Evolutionary conservation across 2,888 invertebrate genomes (phyloP).

Genomic region (Acleris holmiana): DNA sequence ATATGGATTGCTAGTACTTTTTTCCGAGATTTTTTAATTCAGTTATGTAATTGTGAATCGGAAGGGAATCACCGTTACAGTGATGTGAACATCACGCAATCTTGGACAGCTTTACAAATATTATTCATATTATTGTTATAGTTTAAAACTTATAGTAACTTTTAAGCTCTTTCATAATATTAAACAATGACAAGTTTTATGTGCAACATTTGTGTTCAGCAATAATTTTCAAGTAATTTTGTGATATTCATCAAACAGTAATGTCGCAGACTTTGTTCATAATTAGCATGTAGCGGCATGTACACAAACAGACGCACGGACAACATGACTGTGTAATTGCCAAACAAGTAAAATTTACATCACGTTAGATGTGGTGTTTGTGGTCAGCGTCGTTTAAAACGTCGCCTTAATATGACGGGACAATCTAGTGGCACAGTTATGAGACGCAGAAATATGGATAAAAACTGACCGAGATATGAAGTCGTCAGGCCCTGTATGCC

Average conservation of each 20-base stretch:
- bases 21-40: no score
- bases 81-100: no score
- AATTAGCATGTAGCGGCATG: constrained; percentile 58
- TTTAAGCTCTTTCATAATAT: not conserved
- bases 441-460: not conserved
- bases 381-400: constrained; percentile 39
- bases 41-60: no score
- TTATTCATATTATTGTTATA: no score
- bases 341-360: constrained; percentile 50
- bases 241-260: constrained; percentile 45
- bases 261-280: constrained; percentile 58
- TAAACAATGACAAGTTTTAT: constrained; percentile 4
- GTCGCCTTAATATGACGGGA: constrained; percentile 28
- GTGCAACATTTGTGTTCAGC: not conserved
- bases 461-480: not conserved
- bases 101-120: no score
- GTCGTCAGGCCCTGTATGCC: constrained; percentile 44
- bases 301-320: constrained; percentile 50
- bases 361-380: constrained; percentile 21
- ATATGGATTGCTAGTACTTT: no score
- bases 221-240: constrained; percentile 46
- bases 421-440: constrained; percentile 26
- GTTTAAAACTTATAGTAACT: no score
- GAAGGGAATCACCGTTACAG: no score
- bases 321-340: constrained; percentile 48